phyloP scores from a whole-genome alignment of 1,140 invertebrate genomes.

The Drosophila sp. region DNA sequence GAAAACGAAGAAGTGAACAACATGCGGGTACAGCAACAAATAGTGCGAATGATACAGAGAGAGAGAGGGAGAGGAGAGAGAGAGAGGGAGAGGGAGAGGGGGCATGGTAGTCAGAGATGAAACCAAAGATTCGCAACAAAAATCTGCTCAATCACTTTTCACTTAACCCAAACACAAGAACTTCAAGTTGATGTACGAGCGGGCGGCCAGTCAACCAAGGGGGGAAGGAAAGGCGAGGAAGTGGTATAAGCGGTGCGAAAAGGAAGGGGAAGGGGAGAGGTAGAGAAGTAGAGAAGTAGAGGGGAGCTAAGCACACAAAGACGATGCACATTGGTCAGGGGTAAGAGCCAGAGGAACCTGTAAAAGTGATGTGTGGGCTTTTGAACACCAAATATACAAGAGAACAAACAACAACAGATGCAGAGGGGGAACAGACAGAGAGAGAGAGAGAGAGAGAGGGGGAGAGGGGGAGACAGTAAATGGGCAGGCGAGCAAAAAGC shows the following conservation, averaged over 20 bases:
- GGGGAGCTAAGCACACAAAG: constrained; percentile 15
- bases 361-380: constrained; percentile 80
- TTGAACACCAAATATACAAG: constrained; percentile 71
- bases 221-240: background rate
- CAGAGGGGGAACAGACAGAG: constrained; percentile 5
- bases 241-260: too few species aligned
- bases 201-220: background rate
- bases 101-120: constrained; percentile 35
- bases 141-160: constrained; percentile 83
- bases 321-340: constrained; percentile 32
- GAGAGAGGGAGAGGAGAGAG: background rate
- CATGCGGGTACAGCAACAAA: constrained; percentile 53
- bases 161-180: constrained; percentile 82
- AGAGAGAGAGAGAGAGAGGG: too few species aligned
- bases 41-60: constrained; percentile 1
- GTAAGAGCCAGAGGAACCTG: constrained; percentile 25
- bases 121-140: constrained; percentile 79
- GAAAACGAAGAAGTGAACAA: constrained; percentile 46
- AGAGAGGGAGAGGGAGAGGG: background rate
- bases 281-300: background rate
- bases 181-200: constrained; percentile 66
- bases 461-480: background rate
- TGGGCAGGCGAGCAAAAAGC: constrained; percentile 55
- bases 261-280: background rate
- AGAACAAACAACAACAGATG: constrained; percentile 64